phyloP scores from a whole-genome alignment of 2,113 vertebrate genomes.

The Nasalis larvatus region DNA sequence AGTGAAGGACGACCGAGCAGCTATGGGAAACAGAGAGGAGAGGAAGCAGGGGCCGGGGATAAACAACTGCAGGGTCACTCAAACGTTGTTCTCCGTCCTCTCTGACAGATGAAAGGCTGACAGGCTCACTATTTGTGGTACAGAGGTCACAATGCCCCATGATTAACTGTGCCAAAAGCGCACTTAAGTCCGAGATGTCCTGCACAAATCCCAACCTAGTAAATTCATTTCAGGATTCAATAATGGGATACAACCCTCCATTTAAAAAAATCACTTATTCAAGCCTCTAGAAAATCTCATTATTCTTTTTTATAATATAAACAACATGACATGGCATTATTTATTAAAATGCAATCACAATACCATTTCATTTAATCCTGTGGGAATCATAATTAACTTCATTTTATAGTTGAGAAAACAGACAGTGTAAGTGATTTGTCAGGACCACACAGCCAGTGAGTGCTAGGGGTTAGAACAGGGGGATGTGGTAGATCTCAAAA shows the following conservation, averaged over 20 bases:
- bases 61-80: not conserved
- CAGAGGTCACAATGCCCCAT: not conserved
- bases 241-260: not conserved
- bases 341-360: not conserved
- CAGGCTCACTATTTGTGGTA: not conserved
- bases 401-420: not conserved
- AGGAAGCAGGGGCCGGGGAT: not conserved
- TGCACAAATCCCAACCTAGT: not conserved
- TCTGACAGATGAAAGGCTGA: not conserved
- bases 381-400: not conserved
- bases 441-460: not conserved
- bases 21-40: not conserved
- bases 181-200: not conserved
- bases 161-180: not conserved
- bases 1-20: not conserved
- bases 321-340: not conserved
- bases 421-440: not conserved
- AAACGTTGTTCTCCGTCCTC: not conserved
- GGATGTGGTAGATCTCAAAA: not conserved
- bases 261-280: slow-evolving; percentile 17
- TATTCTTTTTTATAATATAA: not conserved
- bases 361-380: not conserved
- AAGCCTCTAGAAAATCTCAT: not conserved
- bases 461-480: rapidly evolving
- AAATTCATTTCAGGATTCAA: not conserved